Percentiles rank a stretch among this genome's conserved stretches.
These are phyloP conservation scores for Ammodytes dubius DNA, from an alignment of 2,113 vertebrate genomes.

Conservation along the genomic window DNA sequence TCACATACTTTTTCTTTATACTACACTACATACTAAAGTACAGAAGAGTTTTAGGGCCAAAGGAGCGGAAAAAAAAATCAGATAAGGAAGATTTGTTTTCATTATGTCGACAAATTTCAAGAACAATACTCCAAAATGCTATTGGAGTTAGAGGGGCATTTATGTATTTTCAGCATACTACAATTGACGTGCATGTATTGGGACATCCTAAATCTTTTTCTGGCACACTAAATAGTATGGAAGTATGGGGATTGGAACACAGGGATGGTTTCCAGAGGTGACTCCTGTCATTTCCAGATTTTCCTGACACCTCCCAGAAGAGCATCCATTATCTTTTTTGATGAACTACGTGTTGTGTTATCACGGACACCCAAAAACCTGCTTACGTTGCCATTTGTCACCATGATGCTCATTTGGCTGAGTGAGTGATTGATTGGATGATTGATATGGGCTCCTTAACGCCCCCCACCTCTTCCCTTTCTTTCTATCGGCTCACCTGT, in stretches of 20 bases:
- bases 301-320: background rate
- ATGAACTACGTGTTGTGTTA: conserved; percentile 5
- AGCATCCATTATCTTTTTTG: background rate
- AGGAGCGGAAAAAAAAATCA: too few species aligned
- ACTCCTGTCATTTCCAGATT: background rate
- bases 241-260: background rate
- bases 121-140: too few species aligned
- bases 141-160: too few species aligned
- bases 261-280: background rate
- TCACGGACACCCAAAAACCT: conserved; percentile 8
- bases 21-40: too few species aligned
- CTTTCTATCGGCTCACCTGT: conserved; percentile 41
- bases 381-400: conserved; percentile 24
- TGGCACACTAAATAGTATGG: too few species aligned
- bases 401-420: conserved; percentile 34
- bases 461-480: background rate
- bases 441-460: conserved; percentile 17
- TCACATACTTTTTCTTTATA: too few species aligned
- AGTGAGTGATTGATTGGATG: conserved; percentile 45
- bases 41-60: too few species aligned
- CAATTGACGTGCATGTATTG: too few species aligned
- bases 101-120: too few species aligned
- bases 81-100: too few species aligned
- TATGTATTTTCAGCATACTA: too few species aligned
- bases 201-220: too few species aligned